These are phyloP conservation scores for Gastracanthus pulcherrimus DNA, from an alignment of 2,888 invertebrate genomes.

Conservation along the genomic window DNA sequence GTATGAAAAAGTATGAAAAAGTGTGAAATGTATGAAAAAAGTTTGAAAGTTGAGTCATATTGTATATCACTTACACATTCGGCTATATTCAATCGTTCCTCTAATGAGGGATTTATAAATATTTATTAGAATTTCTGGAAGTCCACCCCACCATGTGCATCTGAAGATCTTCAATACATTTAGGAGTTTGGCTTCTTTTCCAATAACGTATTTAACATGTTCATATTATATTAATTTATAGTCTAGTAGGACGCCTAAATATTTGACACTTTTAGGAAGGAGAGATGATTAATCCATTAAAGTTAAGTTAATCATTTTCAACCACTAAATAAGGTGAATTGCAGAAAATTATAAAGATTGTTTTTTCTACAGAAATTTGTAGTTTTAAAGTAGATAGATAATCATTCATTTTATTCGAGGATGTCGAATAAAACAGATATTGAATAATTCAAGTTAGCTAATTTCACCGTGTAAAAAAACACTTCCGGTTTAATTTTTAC, in stretches of 20 bases:
- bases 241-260: background rate
- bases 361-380: background rate
- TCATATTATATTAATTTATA: background rate
- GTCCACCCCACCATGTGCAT: conserved; percentile 13
- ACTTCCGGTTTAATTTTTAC: too few relatives aligned
- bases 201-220: background rate
- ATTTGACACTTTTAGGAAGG: background rate
- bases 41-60: too few relatives aligned
- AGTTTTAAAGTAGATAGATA: too few relatives aligned
- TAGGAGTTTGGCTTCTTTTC: background rate
- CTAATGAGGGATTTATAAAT: background rate
- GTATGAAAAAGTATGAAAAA: too few relatives aligned
- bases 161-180: background rate
- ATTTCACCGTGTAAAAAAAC: too few relatives aligned
- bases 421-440: too few relatives aligned
- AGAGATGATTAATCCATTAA: background rate
- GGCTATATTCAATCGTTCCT: background rate
- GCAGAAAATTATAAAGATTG: background rate
- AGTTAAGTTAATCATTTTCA: background rate
- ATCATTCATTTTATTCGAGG: too few relatives aligned
- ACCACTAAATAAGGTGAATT: too few relatives aligned
- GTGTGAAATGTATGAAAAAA: too few relatives aligned
- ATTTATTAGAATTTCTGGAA: background rate
- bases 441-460: too few relatives aligned
- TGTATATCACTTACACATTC: too few relatives aligned